These are phyloP conservation scores for Osmerus eperlanus DNA, from an alignment of 2,113 vertebrate species.

Conservation along the genomic window DNA sequence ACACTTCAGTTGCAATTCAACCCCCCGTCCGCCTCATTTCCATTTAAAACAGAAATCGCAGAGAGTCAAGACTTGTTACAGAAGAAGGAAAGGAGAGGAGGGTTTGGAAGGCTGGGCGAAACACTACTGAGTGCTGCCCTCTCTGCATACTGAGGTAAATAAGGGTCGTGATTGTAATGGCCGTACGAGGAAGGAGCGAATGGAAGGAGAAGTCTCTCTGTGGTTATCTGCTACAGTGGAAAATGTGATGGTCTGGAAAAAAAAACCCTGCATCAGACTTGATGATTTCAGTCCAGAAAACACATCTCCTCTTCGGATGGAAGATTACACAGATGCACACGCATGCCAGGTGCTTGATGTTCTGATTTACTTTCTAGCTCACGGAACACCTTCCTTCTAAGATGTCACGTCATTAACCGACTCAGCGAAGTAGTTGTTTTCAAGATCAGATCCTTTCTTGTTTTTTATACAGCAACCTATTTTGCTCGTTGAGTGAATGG, in stretches of 20 bases:
- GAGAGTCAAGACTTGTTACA: conserved; percentile 21
- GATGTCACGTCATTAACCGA: no score
- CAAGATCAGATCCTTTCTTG: background rate
- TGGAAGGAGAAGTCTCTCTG: conserved; percentile 28
- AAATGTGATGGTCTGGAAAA: conserved; percentile 39
- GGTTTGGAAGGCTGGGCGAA: conserved; percentile 34
- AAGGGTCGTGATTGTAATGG: conserved; percentile 59
- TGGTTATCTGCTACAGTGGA: conserved; percentile 46
- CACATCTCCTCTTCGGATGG: no score
- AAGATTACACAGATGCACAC: no score
- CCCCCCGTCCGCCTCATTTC: conserved; percentile 14
- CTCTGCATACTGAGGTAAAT: conserved; percentile 60
- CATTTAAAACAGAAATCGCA: conserved; percentile 36
- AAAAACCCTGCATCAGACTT: no score
- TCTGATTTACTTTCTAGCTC: no score
- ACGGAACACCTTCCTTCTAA: no score
- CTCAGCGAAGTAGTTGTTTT: conserved; percentile 20
- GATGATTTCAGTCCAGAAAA: no score
- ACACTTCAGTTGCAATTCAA: conserved; percentile 18
- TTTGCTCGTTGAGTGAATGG: conserved; percentile 34
- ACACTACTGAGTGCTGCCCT: conserved; percentile 33
- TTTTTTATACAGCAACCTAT: conserved; percentile 16
- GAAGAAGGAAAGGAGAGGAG: conserved; percentile 29
- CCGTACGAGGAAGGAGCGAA: conserved; percentile 40
- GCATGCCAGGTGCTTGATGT: no score